phyloP scores from a whole-genome alignment of 2,113 vertebrate genomes.

The Notothenia rossii region DNA sequence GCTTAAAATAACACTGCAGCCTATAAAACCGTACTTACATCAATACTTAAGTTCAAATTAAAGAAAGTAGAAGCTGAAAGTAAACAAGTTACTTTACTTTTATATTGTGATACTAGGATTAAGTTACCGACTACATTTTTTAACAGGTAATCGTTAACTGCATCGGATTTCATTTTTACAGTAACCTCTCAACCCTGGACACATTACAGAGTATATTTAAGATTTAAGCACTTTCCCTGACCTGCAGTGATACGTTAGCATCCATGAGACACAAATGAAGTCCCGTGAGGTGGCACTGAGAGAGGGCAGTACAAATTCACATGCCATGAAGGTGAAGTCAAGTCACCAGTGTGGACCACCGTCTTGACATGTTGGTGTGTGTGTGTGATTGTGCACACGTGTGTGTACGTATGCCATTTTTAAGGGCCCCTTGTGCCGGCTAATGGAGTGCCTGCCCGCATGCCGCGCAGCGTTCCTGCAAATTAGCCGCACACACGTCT shows the following conservation, averaged over 20 bases:
- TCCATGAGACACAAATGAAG: slow-evolving; percentile 46
- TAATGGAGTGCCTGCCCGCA: slow-evolving; percentile 75
- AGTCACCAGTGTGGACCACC: slow-evolving; percentile 58
- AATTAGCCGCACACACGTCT: slow-evolving; percentile 75
- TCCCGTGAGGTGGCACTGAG: slow-evolving; percentile 44
- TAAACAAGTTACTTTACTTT: no score
- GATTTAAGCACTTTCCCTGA: slow-evolving; percentile 1
- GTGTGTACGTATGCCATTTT: slow-evolving; percentile 58
- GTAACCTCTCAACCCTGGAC: no score
- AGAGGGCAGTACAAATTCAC: slow-evolving; percentile 60
- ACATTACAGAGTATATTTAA: not conserved
- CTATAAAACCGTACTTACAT: no score
- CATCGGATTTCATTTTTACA: no score
- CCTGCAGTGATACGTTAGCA: slow-evolving; percentile 18
- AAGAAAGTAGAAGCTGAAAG: no score
- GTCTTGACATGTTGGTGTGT: slow-evolving; percentile 37
- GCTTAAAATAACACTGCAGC: no score
- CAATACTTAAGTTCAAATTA: no score
- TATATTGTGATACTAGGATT: no score
- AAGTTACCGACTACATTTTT: no score
- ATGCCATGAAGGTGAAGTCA: slow-evolving; percentile 73
- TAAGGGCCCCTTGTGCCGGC: slow-evolving; percentile 74
- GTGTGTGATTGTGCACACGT: slow-evolving; percentile 11
- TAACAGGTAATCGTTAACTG: no score
- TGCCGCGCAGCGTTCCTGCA: slow-evolving; percentile 65